Evolutionary conservation across 1,140 invertebrate genomes (phyloP), one percentile per base, ranked within the genome.

Genomic region (Brachystomella parvula): DNA sequence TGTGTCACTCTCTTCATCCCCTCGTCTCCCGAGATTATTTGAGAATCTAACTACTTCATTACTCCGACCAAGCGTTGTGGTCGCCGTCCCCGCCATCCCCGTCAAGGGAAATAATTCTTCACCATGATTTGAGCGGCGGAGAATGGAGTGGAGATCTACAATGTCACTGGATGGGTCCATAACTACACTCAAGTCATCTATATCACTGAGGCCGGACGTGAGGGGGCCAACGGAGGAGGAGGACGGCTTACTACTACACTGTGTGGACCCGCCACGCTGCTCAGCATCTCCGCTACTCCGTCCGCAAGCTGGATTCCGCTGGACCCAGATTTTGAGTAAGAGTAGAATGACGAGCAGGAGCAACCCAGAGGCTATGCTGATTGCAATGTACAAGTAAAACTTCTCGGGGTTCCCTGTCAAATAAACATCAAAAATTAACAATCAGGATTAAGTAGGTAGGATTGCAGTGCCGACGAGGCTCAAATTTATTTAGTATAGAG

Each of bases 371-470:
- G 83, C 81, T 29, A 89, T 78, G 66, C 87, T 87, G 66, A 90
- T 79, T 31, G 86, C 84, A 71, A 90, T 78, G 80, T 90, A 90
- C 53, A 91, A 78, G 74, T 87, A 85, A 71, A 89, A 85, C 67
- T 87, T 87, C 74, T 90, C 88, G 74, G 85, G 82, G 75, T 90
- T 88, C 73, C 84, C 89, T 91, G 83, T 32, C 3, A 15, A 56
- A 61, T 44, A 47, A 26, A 44, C 12, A 67, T 58, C 28, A 44
- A 29, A 12, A 69, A n/a, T n/a, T n/a, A n/a, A n/a, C n/a, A n/a
- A n/a, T n/a, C n/a, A n/a, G n/a, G n/a, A n/a, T n/a, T n/a, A n/a
- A n/a, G n/a, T n/a, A n/a, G n/a, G 12, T 24, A 49, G 26, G 26
- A 17, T 65, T 1, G 1, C 17, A 56, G 35, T 30, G 29, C 21